Base-by-base conservation (phyloP, 1,140 invertebrate genomes). In the Streblospio benedicti region DNA sequence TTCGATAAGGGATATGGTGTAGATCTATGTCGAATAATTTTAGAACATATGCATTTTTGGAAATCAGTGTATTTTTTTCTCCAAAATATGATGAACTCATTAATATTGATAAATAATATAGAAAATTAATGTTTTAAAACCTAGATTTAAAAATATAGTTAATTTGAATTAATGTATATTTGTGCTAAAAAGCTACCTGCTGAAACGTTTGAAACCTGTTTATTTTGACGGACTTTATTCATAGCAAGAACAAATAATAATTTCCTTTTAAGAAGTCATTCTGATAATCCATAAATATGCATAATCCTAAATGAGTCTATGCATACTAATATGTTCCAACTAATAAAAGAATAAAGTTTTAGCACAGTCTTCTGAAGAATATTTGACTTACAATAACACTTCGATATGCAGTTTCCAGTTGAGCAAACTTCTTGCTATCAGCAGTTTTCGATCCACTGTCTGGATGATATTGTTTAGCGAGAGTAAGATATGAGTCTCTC, bases 401-500 rank as follows among this genome's bases (percentile, higher is more conserved):
- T 62, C 79, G 76, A 57, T 85, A 85, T 9, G 83, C 83, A 35
- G 65, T 65, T 71, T 85, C 79, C 62, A 84, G 75, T 70, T 85
- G 78, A 52, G 85, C 81, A 80, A 93, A 93, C 76, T 85, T 87
- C 4, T 81, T 76, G 30, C 82, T 79, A 76, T 84, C 79, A 18
- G 87, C 85, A 65, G 86, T 81, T 2, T 62, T 28, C 2, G 80
- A 81, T 5, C 85, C 83, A 54, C 86, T 87, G 68, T 93, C 90
- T 0, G 90, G 90, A 80, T 93, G 90, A 73, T 85, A 89, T 61
- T 81, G 81, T 73, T 91, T 91, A 0, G 85, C 89, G 25, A 90
- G 72, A 57, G 83, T 73, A 23, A 91, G 76, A 70, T 89, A 93
- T 32, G 87, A 84, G 44, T 81, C 68, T 61, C 85, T 79, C 4